Base-by-base conservation (phyloP, 2,113 vertebrate genomes). In the Catharus bicknelli region DNA sequence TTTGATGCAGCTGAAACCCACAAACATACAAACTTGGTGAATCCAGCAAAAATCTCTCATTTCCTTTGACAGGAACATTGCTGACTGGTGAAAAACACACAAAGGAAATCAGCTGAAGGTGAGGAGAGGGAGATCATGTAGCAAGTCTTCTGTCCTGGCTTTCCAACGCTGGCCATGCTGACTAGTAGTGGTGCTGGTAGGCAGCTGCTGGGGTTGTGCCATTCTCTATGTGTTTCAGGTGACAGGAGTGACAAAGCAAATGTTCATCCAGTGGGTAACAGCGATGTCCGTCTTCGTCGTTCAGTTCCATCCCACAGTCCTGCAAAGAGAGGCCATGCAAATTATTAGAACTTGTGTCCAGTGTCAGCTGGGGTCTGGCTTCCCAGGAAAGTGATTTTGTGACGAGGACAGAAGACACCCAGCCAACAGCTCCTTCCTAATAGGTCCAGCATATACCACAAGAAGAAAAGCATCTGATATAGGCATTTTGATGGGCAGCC, bases 241-340 rank as follows among this genome's bases (percentile, higher is more conserved):
- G 99, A 95, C 99, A 99, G 73, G 98, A 94, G 95, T 99, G 99
- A 96, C 99, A 99, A 82, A 99, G 98, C 63, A 99, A 98, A 84
- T 97, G 99, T 78, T 98, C 98, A 30, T 99, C 98, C 81, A 99
- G 97, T 0, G 99, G 99, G 96, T 99, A 99, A 96, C 99, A 99
- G 95, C 99, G 99, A 94, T 98, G 99, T 6, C 99, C 99, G 0
- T 99, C 99, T 84, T 99, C 99, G 0, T 99, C 99, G 0, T 99
- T 99, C 82, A 99, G 97, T 93, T 99, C 99, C 98, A 99, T 98
- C 45, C 98, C 97, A 72, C 99, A 99, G 95, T 99, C 98, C 99
- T 99, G 95, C 51, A 70, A 86, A 81, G 63, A 88, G 45, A 95
- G 36, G 23, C 43, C 50, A 0, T 1, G 29, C 69, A 42, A 32